Base-by-base conservation (phyloP, 2,888 invertebrate species). In the Gerris lacustris region DNA sequence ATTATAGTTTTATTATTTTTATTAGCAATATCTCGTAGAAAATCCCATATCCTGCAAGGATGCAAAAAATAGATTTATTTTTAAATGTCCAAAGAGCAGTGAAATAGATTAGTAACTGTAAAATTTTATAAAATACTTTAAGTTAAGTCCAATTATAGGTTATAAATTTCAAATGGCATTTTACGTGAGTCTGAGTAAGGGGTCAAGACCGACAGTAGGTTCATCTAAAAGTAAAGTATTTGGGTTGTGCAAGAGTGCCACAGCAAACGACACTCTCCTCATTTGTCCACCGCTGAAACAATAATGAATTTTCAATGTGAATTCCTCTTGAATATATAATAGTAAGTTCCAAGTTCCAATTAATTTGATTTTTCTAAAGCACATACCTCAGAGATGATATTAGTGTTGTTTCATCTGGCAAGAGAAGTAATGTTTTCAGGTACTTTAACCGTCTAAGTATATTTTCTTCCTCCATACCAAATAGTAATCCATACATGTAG, bases 131-230 rank as follows among this genome's bases (percentile, higher is more conserved):
- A 31, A 31, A 31, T 31, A 31, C 31, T 31, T 31, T 31, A n/a
- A n/a, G n/a, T n/a, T n/a, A n/a, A n/a, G 31, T 31, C 31, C 4
- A 31, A 31, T 31, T 31, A 31, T 31, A 31, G 31, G 31, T 31
- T 31, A 31, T 31, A 31, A 31, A 31, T 31, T 31, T 31, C 31
- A 31, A 31, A 2, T 31, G 4, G 31, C 4, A 31, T 31, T 31
- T 81, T 79, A 89, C 91, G 87, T 87, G 80, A 91, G 90, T 79
- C 93, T 84, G 69, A 96, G 81, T 74, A 95, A 85, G 0, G 95
- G 95, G 82, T 96, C 96, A 72, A 96, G 84, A 0, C 95, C 96
- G n/a, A 94, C 95, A 0, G 95, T 96, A 0, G 95, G 95, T 79
- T 96, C 96, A 78, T 96, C 96, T 77, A 96, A 81, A 72, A 96